Evolutionary conservation across 2,113 vertebrate genomes (phyloP).

Genomic region (Menidia beryllina): DNA sequence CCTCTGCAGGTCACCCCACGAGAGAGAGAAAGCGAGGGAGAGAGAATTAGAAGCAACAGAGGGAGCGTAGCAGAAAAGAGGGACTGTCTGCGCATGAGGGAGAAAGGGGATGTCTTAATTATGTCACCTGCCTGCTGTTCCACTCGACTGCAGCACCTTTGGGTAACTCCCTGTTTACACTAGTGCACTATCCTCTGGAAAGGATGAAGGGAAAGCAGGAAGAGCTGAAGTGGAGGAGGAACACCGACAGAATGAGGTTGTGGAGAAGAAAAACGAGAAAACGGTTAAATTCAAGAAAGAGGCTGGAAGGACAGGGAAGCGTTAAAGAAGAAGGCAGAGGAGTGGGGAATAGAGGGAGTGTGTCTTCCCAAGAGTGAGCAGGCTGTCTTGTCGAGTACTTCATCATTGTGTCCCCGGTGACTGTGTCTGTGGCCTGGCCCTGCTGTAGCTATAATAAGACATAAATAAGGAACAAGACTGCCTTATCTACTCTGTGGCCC

Average conservation of each 20-base stretch:
- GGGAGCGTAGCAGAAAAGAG: constrained; percentile 50
- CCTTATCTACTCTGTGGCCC: constrained; percentile 76
- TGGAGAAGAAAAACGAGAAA: constrained; percentile 30
- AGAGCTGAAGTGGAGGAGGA: constrained; percentile 34
- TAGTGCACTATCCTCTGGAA: constrained; percentile 27
- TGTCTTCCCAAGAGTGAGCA: constrained; percentile 78
- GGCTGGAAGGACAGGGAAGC: constrained; percentile 57
- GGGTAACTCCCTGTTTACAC: constrained; percentile 71
- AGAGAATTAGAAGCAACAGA: constrained; percentile 62
- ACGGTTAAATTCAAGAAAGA: constrained; percentile 67
- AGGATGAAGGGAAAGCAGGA: constrained; percentile 30
- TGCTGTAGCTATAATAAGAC: constrained; percentile 83
- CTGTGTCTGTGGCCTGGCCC: constrained; percentile 81
- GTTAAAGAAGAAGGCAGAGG: constrained; percentile 61
- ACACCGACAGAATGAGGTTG: constrained; percentile 71
- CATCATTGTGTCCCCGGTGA: constrained; percentile 82
- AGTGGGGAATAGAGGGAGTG: constrained; percentile 65
- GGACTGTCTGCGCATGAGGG: constrained; percentile 35
- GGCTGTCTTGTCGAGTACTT: constrained; percentile 80
- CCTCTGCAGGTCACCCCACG: constrained; percentile 75
- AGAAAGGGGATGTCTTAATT: constrained; percentile 72
- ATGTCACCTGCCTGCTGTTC: constrained; percentile 70
- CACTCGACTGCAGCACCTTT: constrained; percentile 68
- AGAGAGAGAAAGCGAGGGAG: constrained; percentile 49
- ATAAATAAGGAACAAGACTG: constrained; percentile 83